Conservation (phyloP, 2,113 vertebrate species). For the Sardina pilchardus region DNA sequence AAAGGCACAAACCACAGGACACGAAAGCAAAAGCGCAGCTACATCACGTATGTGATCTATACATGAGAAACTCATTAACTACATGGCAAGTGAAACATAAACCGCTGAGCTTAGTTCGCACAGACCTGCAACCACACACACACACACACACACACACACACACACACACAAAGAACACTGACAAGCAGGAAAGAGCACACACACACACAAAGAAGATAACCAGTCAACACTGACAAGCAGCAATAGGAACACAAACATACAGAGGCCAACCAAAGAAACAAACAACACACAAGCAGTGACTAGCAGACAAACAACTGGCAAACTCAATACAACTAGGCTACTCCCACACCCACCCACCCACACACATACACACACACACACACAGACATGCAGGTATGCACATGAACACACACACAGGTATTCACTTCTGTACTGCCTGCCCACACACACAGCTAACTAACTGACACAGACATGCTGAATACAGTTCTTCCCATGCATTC, state of each 20-base stretch:
- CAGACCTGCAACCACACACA: neutral
- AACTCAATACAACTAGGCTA: neutral
- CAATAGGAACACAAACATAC: neutral
- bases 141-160: constrained; percentile 5
- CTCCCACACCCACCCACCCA: neutral
- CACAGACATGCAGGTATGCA: neutral
- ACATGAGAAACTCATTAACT: neutral
- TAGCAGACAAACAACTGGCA: too few species aligned
- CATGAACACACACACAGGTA: neutral
- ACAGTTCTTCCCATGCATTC: neutral
- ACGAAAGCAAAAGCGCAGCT: neutral
- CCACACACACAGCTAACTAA: constrained; percentile 4
- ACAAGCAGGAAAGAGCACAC: neutral
- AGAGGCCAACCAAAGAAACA: neutral
- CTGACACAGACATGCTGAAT: neutral
- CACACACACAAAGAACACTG: constrained; percentile 7
- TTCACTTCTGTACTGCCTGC: neutral
- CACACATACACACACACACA: neutral
- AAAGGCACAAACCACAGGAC: neutral
- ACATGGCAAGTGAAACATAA: neutral
- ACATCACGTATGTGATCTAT: neutral
- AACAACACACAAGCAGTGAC: neutral
- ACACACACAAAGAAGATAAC: neutral
- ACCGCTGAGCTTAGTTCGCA: neutral
- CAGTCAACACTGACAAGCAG: neutral